Percentiles rank a stretch among this genome's conserved stretches.
These are phyloP conservation scores for Epirrhoe alternata DNA, from an alignment of 2,888 invertebrate genomes.

Conservation along the genomic window DNA sequence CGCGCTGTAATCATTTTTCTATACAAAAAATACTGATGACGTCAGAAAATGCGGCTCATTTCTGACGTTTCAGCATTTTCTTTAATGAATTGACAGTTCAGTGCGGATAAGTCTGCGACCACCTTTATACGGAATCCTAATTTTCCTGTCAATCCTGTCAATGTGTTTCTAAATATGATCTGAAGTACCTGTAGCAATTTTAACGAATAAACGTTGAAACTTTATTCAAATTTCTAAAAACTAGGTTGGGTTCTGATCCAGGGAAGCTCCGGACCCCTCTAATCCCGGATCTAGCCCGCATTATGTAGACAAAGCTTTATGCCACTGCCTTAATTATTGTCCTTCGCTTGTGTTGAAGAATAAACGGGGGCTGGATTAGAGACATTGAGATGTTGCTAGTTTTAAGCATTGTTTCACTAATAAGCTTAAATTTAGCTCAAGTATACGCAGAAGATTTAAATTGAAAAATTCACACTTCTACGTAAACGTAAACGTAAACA, in stretches of 20 bases:
- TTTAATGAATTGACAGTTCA: too few species aligned
- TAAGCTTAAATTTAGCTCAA: not conserved
- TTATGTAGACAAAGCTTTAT: conserved; percentile 45
- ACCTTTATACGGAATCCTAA: too few species aligned
- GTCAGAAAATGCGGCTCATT: too few species aligned
- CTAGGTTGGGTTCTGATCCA: conserved; percentile 36
- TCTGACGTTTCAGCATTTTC: too few species aligned
- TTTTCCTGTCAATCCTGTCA: too few species aligned
- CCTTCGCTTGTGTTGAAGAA: conserved; percentile 43
- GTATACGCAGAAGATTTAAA: too few species aligned
- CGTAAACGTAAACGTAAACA: too few species aligned
- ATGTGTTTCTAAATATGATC: too few species aligned
- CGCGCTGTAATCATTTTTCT: too few species aligned
- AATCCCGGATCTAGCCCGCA: conserved; percentile 39
- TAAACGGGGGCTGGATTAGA: conserved; percentile 26
- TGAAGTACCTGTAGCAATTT: not conserved
- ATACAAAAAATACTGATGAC: too few species aligned
- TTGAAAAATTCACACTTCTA: too few species aligned
- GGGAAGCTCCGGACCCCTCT: conserved; percentile 31
- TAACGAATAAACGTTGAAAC: not conserved
- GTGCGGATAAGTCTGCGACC: too few species aligned
- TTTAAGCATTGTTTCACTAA: not conserved
- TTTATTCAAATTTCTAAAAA: conserved; percentile 27
- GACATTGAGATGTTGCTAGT: conserved; percentile 3
- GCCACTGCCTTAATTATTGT: conserved; percentile 43